Conservation (phyloP, 1,140 invertebrate genomes). For the Mycetomoellerius zeteki region DNA sequence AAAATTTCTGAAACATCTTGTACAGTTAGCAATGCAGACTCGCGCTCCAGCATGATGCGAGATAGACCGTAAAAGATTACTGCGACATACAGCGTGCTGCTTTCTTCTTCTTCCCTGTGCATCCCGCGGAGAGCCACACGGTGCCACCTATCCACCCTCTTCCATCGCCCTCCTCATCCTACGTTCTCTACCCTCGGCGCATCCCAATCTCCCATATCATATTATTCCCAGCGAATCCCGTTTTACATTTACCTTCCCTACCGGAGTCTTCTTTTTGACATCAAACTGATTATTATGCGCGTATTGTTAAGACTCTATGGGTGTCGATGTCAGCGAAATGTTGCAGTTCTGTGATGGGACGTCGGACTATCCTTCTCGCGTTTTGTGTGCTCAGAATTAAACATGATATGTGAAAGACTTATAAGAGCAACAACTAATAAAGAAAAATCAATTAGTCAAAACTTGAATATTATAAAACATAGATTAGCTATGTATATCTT, state of each 20-base stretch:
- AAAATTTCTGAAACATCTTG: conserved; percentile 75
- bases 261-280: conserved; percentile 57
- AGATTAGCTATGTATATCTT: neutral
- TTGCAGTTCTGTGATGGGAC: conserved; percentile 52
- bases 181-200: conserved; percentile 73
- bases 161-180: conserved; percentile 62
- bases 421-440: neutral
- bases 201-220: conserved; percentile 84
- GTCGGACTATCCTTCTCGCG: neutral
- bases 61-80: conserved; percentile 85
- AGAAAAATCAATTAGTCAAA: neutral
- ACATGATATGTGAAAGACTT: neutral
- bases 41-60: conserved; percentile 77
- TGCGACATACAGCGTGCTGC: conserved; percentile 79
- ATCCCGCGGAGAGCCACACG: conserved; percentile 48
- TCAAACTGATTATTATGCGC: conserved; percentile 80
- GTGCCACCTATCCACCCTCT: conserved; percentile 68
- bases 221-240: conserved; percentile 83
- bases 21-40: conserved; percentile 70
- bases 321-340: conserved; percentile 71
- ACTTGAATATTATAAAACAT: neutral
- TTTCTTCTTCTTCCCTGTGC: conserved; percentile 59
- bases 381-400: conserved; percentile 30
- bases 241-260: conserved; percentile 67
- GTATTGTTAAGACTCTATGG: conserved; percentile 79